A percentile compares a stretch with the other conserved stretches of the same genome.
These are phyloP conservation scores for Sebastes oblongus DNA, from an alignment of 2,797 vertebrate species.

Conservation along the genomic window DNA sequence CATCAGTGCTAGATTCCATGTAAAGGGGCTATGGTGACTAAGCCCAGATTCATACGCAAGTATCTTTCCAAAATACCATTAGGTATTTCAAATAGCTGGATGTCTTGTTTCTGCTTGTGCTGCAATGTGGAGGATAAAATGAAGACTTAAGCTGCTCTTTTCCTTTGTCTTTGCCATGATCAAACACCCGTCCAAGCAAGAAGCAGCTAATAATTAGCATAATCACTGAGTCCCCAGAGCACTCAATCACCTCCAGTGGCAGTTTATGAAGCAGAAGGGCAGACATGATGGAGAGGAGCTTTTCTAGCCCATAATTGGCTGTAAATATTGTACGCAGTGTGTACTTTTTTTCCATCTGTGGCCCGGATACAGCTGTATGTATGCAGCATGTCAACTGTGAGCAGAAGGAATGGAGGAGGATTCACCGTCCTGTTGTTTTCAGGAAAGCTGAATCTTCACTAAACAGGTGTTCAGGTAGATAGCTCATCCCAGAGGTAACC, in stretches of 20 bases:
- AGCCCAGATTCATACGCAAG: neutral
- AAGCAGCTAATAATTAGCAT: constrained; percentile 68
- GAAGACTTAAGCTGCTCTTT: constrained; percentile 40
- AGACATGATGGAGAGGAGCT: constrained; percentile 49
- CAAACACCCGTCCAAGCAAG: constrained; percentile 55
- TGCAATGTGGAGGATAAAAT: constrained; percentile 17
- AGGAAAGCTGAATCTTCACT: neutral
- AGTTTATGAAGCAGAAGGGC: constrained; percentile 52
- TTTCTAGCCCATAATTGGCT: constrained; percentile 39
- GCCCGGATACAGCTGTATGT: neutral
- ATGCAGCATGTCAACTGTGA: constrained; percentile 19
- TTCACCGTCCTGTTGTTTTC: neutral
- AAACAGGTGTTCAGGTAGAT: constrained; percentile 38
- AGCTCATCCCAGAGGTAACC: constrained; percentile 14
- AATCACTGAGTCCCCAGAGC: constrained; percentile 61
- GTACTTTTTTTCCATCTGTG: neutral
- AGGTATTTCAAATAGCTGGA: neutral
- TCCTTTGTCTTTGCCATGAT: constrained; percentile 54
- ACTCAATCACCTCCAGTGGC: constrained; percentile 56
- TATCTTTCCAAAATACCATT: constrained; percentile 2
- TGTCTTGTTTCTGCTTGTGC: constrained; percentile 14
- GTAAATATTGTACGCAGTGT: constrained; percentile 37
- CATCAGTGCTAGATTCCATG: neutral
- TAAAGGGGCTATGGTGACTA: neutral
- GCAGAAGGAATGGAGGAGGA: constrained; percentile 13